Evolutionary conservation across 2,888 invertebrate genomes (phyloP).

Genomic region (Nemotelus nigrinus): DNA sequence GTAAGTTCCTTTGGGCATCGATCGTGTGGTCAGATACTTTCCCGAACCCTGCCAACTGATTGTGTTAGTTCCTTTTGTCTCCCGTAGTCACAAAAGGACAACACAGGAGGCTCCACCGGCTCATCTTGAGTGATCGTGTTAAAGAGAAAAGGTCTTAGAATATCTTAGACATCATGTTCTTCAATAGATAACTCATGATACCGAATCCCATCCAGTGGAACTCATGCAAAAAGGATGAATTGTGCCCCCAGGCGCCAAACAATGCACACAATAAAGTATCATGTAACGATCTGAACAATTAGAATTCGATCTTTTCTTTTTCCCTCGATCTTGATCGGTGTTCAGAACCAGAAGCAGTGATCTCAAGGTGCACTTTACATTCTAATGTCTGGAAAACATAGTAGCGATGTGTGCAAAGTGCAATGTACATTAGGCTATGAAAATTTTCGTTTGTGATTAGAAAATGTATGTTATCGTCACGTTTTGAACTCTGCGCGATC

Average conservation of each 20-base stretch:
- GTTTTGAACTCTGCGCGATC: conserved; percentile 42
- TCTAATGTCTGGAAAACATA: too few species aligned
- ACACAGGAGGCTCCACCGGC: too few species aligned
- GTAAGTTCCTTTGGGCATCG: conserved; percentile 4
- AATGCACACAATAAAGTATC: neutral
- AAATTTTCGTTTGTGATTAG: conserved; percentile 38
- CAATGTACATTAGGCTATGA: neutral
- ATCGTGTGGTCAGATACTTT: conserved; percentile 5
- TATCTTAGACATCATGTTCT: conserved; percentile 19
- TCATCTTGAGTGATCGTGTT: too few species aligned
- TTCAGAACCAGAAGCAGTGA: too few species aligned
- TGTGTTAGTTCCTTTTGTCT: too few species aligned
- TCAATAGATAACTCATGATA: conserved; percentile 27
- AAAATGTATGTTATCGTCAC: conserved; percentile 39
- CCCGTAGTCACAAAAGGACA: too few species aligned
- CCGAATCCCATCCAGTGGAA: neutral
- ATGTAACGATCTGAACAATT: conserved; percentile 11
- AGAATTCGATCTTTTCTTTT: conserved; percentile 9
- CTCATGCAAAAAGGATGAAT: neutral
- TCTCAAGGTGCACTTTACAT: too few species aligned
- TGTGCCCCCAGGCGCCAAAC: conserved; percentile 17
- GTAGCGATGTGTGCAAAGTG: too few species aligned
- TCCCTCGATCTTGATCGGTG: too few species aligned
- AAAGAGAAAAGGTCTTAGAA: conserved; percentile 7
- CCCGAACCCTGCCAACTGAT: neutral